Base-by-base conservation (phyloP, 2,888 invertebrate species). In the Chirona hameri region DNA sequence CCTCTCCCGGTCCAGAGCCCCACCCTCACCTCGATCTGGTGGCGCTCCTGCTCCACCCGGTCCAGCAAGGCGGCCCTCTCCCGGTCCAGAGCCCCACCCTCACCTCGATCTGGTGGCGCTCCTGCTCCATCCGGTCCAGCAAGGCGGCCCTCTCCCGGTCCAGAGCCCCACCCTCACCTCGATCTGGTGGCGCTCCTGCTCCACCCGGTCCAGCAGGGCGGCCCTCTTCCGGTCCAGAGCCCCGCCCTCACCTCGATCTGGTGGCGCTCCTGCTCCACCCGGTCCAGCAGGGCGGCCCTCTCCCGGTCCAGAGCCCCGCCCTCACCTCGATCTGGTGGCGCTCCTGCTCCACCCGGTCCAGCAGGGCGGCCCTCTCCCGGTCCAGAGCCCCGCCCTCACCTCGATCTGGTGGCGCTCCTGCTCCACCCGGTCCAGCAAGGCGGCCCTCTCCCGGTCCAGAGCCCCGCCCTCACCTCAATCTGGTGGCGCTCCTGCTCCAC, bases 401-500 rank as follows among this genome's bases (percentile, higher is more conserved):
- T 69, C 69, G 15, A 72, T 5, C 72, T 76, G 76, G 7, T 76
- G 76, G 0, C 76, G 76, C 76, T 76, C 76, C 24, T 31, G 76
- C 76, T 76, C 76, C 46, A 76, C 76, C 24, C 39, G 21, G 3
- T 46, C 76, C 12, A 76, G 10, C 76, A 76, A 21, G 12, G 24
- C 5, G 39, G 24, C 24, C 21, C 76, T 18, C 46, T 76, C 39
- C 39, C 39, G 39, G 52, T 18, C 21, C 60, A n/a, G 21, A 1
- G 7, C 18, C 57, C 57, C 60, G 29, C 10, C 14, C 69, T 69
- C 10, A 69, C 69, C 69, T 69, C 69, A 2, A 72, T 5, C 72
- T 76, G 76, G 7, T 76, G 76, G 0, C 76, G 76, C 76, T 76
- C 76, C 24, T 31, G 76, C 76, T 76, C 76, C 46, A 76, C 76